A percentile compares a stretch with the other conserved stretches of the same genome.
phyloP scores from a whole-genome alignment of 2,113 vertebrate genomes.

The Neoarius graeffei region DNA sequence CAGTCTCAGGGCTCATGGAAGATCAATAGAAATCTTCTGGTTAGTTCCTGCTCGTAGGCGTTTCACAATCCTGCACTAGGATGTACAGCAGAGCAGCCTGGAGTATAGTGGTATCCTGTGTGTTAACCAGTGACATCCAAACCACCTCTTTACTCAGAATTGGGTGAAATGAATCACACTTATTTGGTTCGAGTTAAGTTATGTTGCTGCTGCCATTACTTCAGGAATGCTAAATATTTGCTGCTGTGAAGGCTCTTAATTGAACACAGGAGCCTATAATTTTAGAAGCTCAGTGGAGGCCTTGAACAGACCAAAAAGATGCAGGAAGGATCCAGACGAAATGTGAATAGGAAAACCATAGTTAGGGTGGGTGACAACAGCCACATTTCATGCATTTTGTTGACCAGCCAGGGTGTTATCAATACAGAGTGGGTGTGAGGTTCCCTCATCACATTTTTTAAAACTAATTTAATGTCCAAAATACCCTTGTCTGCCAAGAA shows the following conservation, averaged over 20 bases:
- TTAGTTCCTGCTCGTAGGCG: slow-evolving; percentile 26
- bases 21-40: slow-evolving; percentile 13
- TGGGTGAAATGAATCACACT: not conserved
- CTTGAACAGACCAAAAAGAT: slow-evolving; percentile 19
- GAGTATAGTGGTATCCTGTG: slow-evolving; percentile 27
- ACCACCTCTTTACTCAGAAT: slow-evolving; percentile 5
- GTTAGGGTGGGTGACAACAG: slow-evolving; percentile 1
- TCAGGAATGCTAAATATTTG: slow-evolving; percentile 45
- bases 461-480: not conserved
- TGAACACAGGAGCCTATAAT: slow-evolving; percentile 49
- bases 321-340: slow-evolving; percentile 4
- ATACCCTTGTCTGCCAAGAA: not conserved
- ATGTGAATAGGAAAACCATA: not conserved
- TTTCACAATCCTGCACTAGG: slow-evolving; percentile 37
- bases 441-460: not conserved
- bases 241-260: slow-evolving; percentile 35
- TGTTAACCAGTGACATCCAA: not conserved
- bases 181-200: slow-evolving; percentile 31
- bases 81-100: slow-evolving; percentile 28
- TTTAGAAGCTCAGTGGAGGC: slow-evolving; percentile 29
- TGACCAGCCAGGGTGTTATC: not conserved
- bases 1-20: not conserved
- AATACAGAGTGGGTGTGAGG: slow-evolving; percentile 19
- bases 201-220: slow-evolving; percentile 20
- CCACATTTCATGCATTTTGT: slow-evolving; percentile 18